Conservation (phyloP, 2,888 invertebrate species). For the Drosophila yooni region DNA sequence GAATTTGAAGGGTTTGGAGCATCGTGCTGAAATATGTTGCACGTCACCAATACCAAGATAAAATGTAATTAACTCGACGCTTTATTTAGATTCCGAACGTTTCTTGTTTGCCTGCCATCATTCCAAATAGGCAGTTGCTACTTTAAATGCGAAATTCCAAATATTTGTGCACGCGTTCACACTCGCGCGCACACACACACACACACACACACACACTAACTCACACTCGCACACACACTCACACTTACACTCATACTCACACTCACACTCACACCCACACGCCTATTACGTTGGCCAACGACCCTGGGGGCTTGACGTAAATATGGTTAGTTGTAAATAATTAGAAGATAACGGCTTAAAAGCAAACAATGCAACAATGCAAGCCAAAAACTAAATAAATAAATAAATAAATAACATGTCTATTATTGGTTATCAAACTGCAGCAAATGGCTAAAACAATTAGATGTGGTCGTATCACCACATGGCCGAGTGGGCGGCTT, state of each 20-base stretch:
- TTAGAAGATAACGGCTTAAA: conserved; percentile 68
- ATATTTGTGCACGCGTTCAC: conserved; percentile 4
- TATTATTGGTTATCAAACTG: conserved; percentile 75
- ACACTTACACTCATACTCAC: not conserved
- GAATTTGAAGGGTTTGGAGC: not conserved
- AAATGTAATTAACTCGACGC: not conserved
- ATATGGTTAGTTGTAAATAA: conserved; percentile 73
- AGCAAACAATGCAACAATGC: conserved; percentile 55
- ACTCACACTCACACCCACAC: not conserved
- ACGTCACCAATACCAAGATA: not conserved
- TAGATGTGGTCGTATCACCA: conserved; percentile 28
- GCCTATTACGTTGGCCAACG: not conserved
- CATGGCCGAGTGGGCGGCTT: not conserved
- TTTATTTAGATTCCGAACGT: not conserved
- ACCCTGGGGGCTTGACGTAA: conserved; percentile 34
- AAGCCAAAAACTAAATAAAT: conserved; percentile 12
- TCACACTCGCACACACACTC: not conserved
- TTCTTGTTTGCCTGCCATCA: not conserved
- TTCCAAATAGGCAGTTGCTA: conserved; percentile 5
- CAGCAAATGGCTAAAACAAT: conserved; percentile 56
- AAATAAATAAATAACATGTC: conserved; percentile 54
- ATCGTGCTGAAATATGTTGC: not conserved
- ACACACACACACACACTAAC: not conserved
- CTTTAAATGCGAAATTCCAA: conserved; percentile 18
- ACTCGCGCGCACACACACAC: not conserved